These are phyloP conservation scores for Gracilinanus agilis DNA, from an alignment of 2,113 vertebrate species.

Conservation along the genomic window DNA sequence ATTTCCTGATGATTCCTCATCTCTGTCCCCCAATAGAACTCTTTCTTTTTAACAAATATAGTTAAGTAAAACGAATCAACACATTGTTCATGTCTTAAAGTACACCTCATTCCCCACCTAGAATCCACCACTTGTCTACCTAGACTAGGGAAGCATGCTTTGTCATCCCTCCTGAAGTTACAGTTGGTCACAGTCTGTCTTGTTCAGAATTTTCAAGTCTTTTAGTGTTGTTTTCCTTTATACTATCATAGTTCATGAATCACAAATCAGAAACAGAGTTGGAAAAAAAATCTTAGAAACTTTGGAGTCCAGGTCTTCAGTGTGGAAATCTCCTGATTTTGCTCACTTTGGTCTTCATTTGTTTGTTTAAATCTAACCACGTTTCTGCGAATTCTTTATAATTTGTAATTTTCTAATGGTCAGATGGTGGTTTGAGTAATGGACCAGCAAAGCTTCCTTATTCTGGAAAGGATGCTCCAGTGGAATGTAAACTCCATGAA, in stretches of 20 bases:
- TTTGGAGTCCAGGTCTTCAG: background rate
- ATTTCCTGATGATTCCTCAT: background rate
- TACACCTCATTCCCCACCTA: background rate
- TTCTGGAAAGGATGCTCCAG: constrained; percentile 2
- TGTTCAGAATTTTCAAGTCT: background rate
- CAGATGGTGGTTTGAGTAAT: constrained; percentile 1
- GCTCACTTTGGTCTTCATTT: background rate
- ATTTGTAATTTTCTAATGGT: background rate
- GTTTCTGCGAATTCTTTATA: background rate
- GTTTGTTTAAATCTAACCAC: background rate
- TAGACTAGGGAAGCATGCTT: background rate
- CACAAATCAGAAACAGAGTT: background rate
- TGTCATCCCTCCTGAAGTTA: background rate
- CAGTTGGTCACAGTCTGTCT: background rate
- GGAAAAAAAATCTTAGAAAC: background rate
- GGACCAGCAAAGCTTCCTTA: constrained; percentile 11
- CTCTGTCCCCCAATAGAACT: background rate
- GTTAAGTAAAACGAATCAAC: background rate
- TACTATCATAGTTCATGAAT: background rate
- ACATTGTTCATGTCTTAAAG: background rate
- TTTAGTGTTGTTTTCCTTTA: background rate
- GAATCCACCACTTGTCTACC: background rate
- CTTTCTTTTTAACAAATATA: background rate
- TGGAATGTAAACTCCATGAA: background rate
- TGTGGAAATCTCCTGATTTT: background rate